Conservation (phyloP, 2,797 vertebrate species). For the Clarias laeviceps region DNA sequence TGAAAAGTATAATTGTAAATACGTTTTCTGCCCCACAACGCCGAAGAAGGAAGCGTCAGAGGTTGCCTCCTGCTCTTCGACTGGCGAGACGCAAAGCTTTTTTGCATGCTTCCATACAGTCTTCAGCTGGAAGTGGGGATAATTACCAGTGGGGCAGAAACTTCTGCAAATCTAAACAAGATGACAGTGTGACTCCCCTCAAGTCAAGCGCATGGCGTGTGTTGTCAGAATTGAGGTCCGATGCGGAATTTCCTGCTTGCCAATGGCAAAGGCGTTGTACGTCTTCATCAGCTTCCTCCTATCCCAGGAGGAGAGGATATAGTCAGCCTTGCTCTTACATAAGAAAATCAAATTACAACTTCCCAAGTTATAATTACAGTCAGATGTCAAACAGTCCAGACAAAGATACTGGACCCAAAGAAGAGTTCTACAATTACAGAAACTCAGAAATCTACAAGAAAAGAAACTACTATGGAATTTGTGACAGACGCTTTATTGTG, state of each 20-base stretch:
- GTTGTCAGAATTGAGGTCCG: slow-evolving; percentile 65
- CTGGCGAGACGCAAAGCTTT: slow-evolving; percentile 48
- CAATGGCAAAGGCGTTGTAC: slow-evolving; percentile 55
- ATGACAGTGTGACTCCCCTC: slow-evolving; percentile 57
- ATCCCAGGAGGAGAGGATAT: slow-evolving; percentile 58
- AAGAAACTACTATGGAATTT: slow-evolving; percentile 67
- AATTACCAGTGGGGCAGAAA: slow-evolving; percentile 54
- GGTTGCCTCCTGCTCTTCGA: slow-evolving; percentile 34
- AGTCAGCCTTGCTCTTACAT: slow-evolving; percentile 62
- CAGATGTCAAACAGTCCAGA: slow-evolving; percentile 63
- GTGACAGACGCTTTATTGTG: slow-evolving; percentile 59
- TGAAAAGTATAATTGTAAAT: slow-evolving; percentile 74
- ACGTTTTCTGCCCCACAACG: slow-evolving; percentile 70
- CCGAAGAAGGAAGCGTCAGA: slow-evolving; percentile 66
- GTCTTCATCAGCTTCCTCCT: slow-evolving; percentile 55
- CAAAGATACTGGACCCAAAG: slow-evolving; percentile 68
- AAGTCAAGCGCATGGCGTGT: slow-evolving; percentile 63
- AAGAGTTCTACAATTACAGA: slow-evolving; percentile 74
- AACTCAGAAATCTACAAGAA: slow-evolving; percentile 74
- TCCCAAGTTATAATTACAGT: slow-evolving; percentile 50
- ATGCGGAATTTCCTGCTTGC: slow-evolving; percentile 58
- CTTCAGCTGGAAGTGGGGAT: slow-evolving; percentile 52
- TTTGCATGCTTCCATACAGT: slow-evolving; percentile 37
- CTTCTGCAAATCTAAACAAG: slow-evolving; percentile 59
- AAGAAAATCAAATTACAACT: slow-evolving; percentile 40